phyloP scores from a whole-genome alignment of 2,113 vertebrate species.

The Miniopterus natalensis region DNA sequence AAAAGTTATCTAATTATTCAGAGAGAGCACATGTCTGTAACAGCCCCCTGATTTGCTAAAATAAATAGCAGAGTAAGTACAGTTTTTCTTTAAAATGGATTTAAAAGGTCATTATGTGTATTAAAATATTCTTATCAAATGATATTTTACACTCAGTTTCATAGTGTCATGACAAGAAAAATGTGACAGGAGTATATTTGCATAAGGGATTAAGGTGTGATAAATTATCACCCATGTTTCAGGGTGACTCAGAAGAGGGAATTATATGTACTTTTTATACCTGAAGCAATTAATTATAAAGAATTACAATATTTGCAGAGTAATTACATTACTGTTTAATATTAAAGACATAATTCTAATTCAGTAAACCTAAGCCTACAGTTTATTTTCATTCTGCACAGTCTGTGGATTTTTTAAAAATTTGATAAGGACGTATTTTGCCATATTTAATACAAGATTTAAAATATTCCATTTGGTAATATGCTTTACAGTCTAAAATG shows the following conservation, averaged over 20 bases:
- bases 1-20: slow-evolving; percentile 43
- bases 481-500: slow-evolving; percentile 1
- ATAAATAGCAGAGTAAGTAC: slow-evolving; percentile 71
- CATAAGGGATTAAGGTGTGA: slow-evolving; percentile 72
- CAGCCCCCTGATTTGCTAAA: slow-evolving; percentile 67
- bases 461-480: slow-evolving; percentile 42
- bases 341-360: slow-evolving; percentile 66
- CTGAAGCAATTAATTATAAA: slow-evolving; percentile 66
- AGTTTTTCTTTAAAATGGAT: slow-evolving; percentile 76
- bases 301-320: slow-evolving; percentile 70
- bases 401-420: background rate
- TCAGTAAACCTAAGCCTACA: slow-evolving; percentile 51
- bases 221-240: slow-evolving; percentile 67
- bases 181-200: slow-evolving; percentile 65
- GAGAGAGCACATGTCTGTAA: slow-evolving; percentile 34
- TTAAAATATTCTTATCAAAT: slow-evolving; percentile 78
- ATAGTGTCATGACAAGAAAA: slow-evolving; percentile 77
- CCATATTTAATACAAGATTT: slow-evolving; percentile 33
- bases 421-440: slow-evolving; percentile 44
- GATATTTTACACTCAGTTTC: slow-evolving; percentile 78
- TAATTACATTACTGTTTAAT: slow-evolving; percentile 73
- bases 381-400: slow-evolving; percentile 57
- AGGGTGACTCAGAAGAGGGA: slow-evolving; percentile 70
- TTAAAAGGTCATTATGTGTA: slow-evolving; percentile 79
- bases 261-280: slow-evolving; percentile 62